phyloP scores from a whole-genome alignment of 2,113 vertebrate genomes.

The Macheiramphus alcinus region DNA sequence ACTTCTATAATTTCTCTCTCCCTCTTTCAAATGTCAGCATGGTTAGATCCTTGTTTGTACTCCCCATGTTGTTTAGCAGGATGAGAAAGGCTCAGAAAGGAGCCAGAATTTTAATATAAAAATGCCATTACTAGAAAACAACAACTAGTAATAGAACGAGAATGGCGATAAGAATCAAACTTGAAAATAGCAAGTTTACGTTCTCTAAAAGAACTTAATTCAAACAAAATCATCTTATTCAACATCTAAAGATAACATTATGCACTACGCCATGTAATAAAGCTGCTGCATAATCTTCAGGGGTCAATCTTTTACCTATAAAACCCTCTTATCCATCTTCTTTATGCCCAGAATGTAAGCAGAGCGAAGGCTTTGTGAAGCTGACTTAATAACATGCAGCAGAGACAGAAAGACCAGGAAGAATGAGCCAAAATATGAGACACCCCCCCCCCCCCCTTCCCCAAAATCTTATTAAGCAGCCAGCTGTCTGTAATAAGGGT shows the following conservation, averaged over 20 bases:
- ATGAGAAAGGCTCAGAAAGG: not conserved
- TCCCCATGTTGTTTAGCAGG: not conserved
- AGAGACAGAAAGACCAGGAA: not conserved
- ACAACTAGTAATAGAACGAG: not conserved
- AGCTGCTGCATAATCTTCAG: not conserved
- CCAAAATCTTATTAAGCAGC: not conserved
- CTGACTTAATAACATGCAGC: not conserved
- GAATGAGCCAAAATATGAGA: not conserved
- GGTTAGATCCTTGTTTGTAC: not conserved
- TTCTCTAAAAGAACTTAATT: not conserved
- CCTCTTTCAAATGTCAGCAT: not conserved
- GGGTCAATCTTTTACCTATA: not conserved
- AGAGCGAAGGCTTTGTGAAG: not conserved
- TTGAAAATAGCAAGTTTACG: not conserved
- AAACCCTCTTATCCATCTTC: not conserved
- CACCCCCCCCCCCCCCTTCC: too few relatives aligned
- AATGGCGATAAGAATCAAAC: not conserved
- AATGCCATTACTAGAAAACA: not conserved
- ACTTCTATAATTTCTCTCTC: not conserved
- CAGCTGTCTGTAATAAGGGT: not conserved
- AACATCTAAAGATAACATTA: not conserved
- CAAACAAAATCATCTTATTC: not conserved
- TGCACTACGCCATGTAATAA: not conserved
- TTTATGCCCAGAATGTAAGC: conserved; percentile 2
- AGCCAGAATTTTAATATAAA: not conserved